Evolutionary conservation across 2,797 vertebrate genomes (phyloP).

Genomic region (Melopsittacus undulatus): DNA sequence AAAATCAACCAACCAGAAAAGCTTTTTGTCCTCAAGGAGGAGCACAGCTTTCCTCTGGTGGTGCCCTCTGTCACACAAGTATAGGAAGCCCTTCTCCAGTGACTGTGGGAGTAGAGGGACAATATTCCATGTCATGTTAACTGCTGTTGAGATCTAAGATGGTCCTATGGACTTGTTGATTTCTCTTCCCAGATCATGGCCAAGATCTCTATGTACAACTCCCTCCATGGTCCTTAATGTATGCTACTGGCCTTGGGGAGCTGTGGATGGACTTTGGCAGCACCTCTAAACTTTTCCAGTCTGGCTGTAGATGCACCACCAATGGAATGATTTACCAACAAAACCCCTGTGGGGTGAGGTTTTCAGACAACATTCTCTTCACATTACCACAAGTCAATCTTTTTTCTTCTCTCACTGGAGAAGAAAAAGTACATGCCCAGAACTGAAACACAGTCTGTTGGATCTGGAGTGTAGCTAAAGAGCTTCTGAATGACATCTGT

Average conservation of each 20-base stretch:
- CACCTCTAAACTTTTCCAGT: slow-evolving; percentile 64
- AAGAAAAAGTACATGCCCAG: slow-evolving; percentile 13
- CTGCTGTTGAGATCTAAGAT: background rate
- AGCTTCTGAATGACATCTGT: background rate
- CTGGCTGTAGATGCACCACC: slow-evolving; percentile 72
- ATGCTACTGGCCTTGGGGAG: slow-evolving; percentile 64
- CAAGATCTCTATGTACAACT: slow-evolving; percentile 28
- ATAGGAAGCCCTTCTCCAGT: background rate
- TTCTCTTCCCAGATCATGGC: slow-evolving; percentile 15
- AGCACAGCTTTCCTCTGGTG: background rate
- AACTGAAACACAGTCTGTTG: background rate
- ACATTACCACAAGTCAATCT: slow-evolving; percentile 44
- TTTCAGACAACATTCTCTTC: slow-evolving; percentile 58
- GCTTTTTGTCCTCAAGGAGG: background rate
- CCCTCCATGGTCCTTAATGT: slow-evolving; percentile 38
- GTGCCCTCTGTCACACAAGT: background rate
- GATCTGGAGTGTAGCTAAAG: background rate
- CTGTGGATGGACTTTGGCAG: slow-evolving; percentile 60
- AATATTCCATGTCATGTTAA: background rate
- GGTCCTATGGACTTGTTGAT: background rate
- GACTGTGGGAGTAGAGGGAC: background rate
- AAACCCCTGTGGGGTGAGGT: slow-evolving; percentile 48
- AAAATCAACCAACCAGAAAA: background rate
- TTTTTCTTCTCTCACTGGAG: too few species aligned
- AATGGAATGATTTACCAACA: slow-evolving; percentile 62